phyloP scores from a whole-genome alignment of 2,113 vertebrate species.

The Podiceps cristatus region DNA sequence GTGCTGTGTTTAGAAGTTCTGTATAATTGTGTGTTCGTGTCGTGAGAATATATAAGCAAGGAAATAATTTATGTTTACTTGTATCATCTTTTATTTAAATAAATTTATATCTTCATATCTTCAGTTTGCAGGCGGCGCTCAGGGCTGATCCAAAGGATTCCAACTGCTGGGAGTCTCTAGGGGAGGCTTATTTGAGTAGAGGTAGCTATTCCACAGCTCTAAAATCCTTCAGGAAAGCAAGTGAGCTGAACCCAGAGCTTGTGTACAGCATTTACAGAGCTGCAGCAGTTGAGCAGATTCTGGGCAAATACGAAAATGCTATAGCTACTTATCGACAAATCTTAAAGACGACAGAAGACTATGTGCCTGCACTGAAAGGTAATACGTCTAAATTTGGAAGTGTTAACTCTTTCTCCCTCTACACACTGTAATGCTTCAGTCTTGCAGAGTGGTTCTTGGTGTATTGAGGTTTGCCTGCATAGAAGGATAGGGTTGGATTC shows the following conservation, averaged over 20 bases:
- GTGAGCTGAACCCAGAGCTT: conserved; percentile 88
- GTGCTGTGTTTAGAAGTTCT: neutral
- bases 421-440: neutral
- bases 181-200: conserved; percentile 93
- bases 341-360: conserved; percentile 82
- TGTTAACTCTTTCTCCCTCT: neutral
- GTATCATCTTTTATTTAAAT: neutral
- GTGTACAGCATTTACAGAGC: conserved; percentile 91
- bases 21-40: neutral
- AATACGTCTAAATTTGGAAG: neutral
- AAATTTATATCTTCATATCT: neutral
- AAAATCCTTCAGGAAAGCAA: conserved; percentile 92
- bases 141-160: conserved; percentile 93
- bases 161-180: conserved; percentile 96
- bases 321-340: conserved; percentile 87
- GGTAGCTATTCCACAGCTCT: conserved; percentile 91
- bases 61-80: neutral
- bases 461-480: neutral
- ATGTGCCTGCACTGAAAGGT: conserved; percentile 97
- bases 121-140: conserved; percentile 93
- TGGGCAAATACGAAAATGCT: conserved; percentile 91
- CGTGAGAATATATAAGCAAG: neutral
- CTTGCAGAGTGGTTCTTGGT: neutral
- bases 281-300: conserved; percentile 91
- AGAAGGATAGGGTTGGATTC: neutral